Evolutionary conservation across 2,797 vertebrate species (phyloP), one percentile per base, ranked within the genome.

Genomic region (Chaunax sp.): DNA sequence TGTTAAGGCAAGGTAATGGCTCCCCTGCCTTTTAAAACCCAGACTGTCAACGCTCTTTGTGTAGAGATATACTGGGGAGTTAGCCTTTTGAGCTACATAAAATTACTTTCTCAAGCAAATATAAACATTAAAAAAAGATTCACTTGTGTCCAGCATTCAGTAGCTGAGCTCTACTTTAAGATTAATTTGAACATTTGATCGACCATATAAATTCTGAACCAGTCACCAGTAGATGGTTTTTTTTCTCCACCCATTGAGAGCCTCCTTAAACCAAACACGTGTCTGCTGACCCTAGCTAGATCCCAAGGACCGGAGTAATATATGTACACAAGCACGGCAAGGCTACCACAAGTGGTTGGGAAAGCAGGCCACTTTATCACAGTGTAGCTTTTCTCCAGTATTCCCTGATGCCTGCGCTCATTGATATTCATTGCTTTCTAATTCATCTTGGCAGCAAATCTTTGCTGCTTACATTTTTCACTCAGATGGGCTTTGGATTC

Each of bases 401-500:
- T 47, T 62, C 55, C 45, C n/a, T 28, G 8, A 67, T 60, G 20
- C 46, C n/a, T 40, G 5, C 15, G 37, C 67, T 79, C 70, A 77
- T 79, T 80, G 58, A 52, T 66, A 79, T 78, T 85, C 75, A 71
- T 64, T 69, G 19, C n/a, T 72, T 43, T 57, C 45, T 30, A 26
- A 33, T 26, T 53, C 52, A 30, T 9, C 15, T 11, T 5, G 1
- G 10, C 11, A 20, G 6, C 33, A 33, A n/a, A 23, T 43, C 15
- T 46, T 16, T 13, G 28, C 57, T 30, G 35, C 18, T 33, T 16
- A 46, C 20, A 33, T 58, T 5, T 26, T 51, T 2, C 12, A 44
- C 22, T 53, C 18, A 25, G 15, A 33, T 20, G 18, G 25, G 0
- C 26, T 13, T 55, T 57, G 1, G 22, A 30, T 75, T 59, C 23